A percentile compares a stretch with the other conserved stretches of the same genome.
Evolutionary conservation across 2,888 invertebrate species (phyloP).

Genomic region (Tenthredo mesomela): DNA sequence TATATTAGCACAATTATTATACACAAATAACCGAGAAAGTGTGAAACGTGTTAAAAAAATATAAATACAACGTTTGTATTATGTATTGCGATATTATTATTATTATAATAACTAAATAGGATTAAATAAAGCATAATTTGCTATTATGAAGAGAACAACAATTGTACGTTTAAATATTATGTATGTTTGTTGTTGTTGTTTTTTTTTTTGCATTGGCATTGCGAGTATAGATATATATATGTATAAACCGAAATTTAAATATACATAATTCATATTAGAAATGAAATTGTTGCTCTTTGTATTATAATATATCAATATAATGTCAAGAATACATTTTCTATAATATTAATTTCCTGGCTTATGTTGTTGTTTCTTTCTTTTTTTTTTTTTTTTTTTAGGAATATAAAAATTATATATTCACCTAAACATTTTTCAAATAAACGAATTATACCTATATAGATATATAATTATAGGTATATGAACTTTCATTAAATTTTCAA

Average conservation of each 20-base stretch:
- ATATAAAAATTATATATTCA: conserved; percentile 12
- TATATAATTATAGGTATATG: not conserved
- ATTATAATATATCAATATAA: not conserved
- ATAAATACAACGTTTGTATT: conserved; percentile 24
- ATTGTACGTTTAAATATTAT: conserved; percentile 8
- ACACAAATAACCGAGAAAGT: conserved; percentile 35
- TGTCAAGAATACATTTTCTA: conserved; percentile 13
- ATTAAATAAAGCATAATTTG: conserved; percentile 2
- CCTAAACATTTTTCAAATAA: not conserved
- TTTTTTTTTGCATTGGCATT: not conserved
- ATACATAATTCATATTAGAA: not conserved
- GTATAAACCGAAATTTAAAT: not conserved
- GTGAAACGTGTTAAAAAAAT: conserved; percentile 33
- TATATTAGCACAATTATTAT: conserved; percentile 23
- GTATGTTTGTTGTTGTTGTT: not conserved
- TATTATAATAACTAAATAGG: conserved; percentile 7
- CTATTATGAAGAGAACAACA: not conserved
- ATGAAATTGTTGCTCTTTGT: not conserved
- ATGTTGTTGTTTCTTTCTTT: not conserved
- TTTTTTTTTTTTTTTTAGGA: not conserved
- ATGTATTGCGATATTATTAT: conserved; percentile 24
- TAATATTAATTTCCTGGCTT: not conserved
- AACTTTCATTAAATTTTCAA: conserved; percentile 3
- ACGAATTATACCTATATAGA: not conserved
- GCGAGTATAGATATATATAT: not conserved